phyloP scores from a whole-genome alignment of 2,888 invertebrate genomes.

The Eudemis profundana region DNA sequence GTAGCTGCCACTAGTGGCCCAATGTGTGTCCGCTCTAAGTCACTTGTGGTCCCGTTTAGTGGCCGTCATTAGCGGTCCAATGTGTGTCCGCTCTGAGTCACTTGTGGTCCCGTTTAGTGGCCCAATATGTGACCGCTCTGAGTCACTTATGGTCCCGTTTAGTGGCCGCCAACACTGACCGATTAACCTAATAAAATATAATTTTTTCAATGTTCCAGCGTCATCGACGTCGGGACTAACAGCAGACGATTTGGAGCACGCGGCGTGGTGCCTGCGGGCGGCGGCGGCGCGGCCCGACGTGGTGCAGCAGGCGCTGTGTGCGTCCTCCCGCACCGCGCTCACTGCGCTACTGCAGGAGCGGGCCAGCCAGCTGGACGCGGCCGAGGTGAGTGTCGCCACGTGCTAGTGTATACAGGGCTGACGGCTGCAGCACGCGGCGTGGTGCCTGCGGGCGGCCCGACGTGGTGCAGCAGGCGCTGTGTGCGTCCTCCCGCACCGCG shows the following conservation, averaged over 20 bases:
- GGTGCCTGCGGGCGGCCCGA: conserved; percentile 90
- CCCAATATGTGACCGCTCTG: no score
- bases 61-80: no score
- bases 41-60: no score
- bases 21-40: no score
- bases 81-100: no score
- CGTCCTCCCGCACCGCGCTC: conserved; percentile 91
- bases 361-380: conserved; percentile 80
- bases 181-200: neutral
- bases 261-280: conserved; percentile 92
- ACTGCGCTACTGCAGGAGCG: conserved; percentile 83
- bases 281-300: conserved; percentile 86
- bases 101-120: no score
- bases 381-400: conserved; percentile 45
- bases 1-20: no score
- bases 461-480: conserved; percentile 79
- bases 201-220: conserved; percentile 22
- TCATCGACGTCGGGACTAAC: conserved; percentile 89
- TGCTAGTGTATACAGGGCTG: conserved; percentile 87
- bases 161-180: no score
- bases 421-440: conserved; percentile 97
- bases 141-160: no score
- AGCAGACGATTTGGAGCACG: conserved; percentile 97
- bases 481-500: conserved; percentile 90
- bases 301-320: conserved; percentile 84